These are phyloP conservation scores for Tinea trinotella DNA, from an alignment of 2,888 invertebrate genomes.

Conservation along the genomic window DNA sequence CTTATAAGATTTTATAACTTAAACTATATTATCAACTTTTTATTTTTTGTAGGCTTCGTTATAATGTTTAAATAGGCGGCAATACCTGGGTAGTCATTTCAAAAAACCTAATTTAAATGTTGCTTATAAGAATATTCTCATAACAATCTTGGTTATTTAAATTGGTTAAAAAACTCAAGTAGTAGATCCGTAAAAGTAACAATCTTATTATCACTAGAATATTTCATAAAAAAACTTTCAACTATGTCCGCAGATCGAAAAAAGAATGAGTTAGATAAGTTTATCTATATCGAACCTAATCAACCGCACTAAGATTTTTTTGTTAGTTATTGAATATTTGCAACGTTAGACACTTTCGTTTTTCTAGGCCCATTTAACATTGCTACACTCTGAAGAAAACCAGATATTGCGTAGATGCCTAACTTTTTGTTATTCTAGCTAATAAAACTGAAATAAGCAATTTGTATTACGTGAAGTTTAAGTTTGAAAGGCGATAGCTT, in stretches of 20 bases:
- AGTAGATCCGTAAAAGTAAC: conserved; percentile 6
- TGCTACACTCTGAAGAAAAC: conserved; percentile 13
- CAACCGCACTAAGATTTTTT: conserved; percentile 25
- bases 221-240: conserved; percentile 3
- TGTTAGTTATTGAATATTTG: conserved; percentile 23
- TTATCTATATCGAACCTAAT: conserved; percentile 27
- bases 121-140: too few species aligned
- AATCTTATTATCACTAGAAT: background rate
- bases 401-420: background rate
- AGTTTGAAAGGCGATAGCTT: background rate
- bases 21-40: too few species aligned
- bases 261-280: conserved; percentile 19
- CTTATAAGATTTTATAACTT: too few species aligned
- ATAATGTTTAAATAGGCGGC: too few species aligned
- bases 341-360: conserved; percentile 12
- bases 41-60: too few species aligned
- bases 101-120: too few species aligned
- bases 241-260: conserved; percentile 12
- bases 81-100: too few species aligned
- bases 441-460: conserved; percentile 4
- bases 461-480: conserved; percentile 9
- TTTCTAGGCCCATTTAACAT: conserved; percentile 12
- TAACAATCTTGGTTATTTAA: background rate
- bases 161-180: background rate
- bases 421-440: conserved; percentile 7